A percentile compares a stretch with the other conserved stretches of the same genome.
These are phyloP conservation scores for Caenorhabditis japonica DNA, from an alignment of 2,888 invertebrate species.

Conservation along the genomic window DNA sequence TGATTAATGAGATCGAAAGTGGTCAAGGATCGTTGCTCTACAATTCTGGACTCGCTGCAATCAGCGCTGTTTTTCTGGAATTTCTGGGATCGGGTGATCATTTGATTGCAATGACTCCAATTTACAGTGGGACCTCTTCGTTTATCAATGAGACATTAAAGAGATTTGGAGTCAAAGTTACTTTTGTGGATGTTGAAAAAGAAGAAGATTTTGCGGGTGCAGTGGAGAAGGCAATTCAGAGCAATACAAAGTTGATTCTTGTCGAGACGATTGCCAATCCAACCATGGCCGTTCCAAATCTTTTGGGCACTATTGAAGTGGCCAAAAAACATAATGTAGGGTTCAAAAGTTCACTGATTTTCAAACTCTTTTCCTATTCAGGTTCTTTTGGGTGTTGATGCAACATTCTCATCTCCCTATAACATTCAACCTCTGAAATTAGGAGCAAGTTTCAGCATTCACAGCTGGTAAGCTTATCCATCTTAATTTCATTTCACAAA, in stretches of 20 bases:
- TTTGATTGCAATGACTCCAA: constrained; percentile 75
- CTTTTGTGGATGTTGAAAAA: constrained; percentile 55
- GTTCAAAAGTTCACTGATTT: background rate
- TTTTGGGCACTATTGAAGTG: constrained; percentile 72
- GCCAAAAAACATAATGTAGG: constrained; percentile 50
- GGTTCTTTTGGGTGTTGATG: constrained; percentile 76
- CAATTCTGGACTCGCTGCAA: constrained; percentile 70
- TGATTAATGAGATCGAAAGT: constrained; percentile 64
- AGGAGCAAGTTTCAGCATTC: constrained; percentile 78
- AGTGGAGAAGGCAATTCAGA: constrained; percentile 73
- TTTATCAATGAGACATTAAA: constrained; percentile 73
- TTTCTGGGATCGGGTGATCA: constrained; percentile 78
- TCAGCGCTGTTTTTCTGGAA: constrained; percentile 76
- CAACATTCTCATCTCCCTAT: constrained; percentile 78
- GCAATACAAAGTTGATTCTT: constrained; percentile 78
- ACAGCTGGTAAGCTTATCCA: constrained; percentile 74
- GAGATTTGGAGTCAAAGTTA: constrained; percentile 74
- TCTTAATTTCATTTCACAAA: background rate
- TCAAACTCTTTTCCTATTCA: constrained; percentile 13
- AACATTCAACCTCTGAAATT: constrained; percentile 76
- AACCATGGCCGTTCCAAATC: constrained; percentile 77
- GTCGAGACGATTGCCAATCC: constrained; percentile 78
- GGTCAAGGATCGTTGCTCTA: constrained; percentile 60
- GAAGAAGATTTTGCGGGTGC: constrained; percentile 63
- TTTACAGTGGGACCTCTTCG: constrained; percentile 76